A percentile compares a stretch with the other conserved stretches of the same genome.
These are phyloP conservation scores for Steinernema khuongi DNA, from an alignment of 1,140 invertebrate species.

Conservation along the genomic window DNA sequence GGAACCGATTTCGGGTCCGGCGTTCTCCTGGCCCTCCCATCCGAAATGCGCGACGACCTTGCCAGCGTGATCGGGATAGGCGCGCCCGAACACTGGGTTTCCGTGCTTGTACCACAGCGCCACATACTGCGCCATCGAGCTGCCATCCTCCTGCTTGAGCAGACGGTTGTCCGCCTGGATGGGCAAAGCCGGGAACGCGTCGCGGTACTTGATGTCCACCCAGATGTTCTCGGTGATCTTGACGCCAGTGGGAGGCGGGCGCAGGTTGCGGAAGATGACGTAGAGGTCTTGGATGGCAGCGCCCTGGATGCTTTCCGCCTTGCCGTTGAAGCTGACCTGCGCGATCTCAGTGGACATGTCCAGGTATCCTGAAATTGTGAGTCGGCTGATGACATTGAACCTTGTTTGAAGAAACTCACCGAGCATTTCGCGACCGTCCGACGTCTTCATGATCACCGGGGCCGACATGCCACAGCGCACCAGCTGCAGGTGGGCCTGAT, in stretches of 20 bases:
- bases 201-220: slow-evolving; percentile 38
- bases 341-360: slow-evolving; percentile 29
- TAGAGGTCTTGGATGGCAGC: slow-evolving; percentile 21
- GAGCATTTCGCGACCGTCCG: slow-evolving; percentile 27
- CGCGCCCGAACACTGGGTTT: slow-evolving; percentile 35
- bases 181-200: slow-evolving; percentile 25
- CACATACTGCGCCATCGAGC: slow-evolving; percentile 29
- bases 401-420: too few species aligned
- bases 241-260: slow-evolving; percentile 35
- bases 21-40: slow-evolving; percentile 35
- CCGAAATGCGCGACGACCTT: slow-evolving; percentile 29
- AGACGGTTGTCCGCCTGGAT: slow-evolving; percentile 32
- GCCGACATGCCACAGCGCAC: slow-evolving; percentile 28
- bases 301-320: slow-evolving; percentile 26
- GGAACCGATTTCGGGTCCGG: slow-evolving; percentile 33
- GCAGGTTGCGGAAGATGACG: slow-evolving; percentile 42
- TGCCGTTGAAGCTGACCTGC: slow-evolving; percentile 20
- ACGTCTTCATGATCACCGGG: slow-evolving; percentile 27
- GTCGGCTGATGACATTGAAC: too few species aligned
- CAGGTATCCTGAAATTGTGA: too few species aligned
- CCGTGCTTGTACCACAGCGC: slow-evolving; percentile 41
- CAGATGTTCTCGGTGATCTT: slow-evolving; percentile 40
- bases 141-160: slow-evolving; percentile 26
- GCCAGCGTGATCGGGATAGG: slow-evolving; percentile 22
- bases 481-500: slow-evolving; percentile 11